Conservation (phyloP, 1,140 invertebrate genomes). For the Pseudomyrmex concolor region DNA sequence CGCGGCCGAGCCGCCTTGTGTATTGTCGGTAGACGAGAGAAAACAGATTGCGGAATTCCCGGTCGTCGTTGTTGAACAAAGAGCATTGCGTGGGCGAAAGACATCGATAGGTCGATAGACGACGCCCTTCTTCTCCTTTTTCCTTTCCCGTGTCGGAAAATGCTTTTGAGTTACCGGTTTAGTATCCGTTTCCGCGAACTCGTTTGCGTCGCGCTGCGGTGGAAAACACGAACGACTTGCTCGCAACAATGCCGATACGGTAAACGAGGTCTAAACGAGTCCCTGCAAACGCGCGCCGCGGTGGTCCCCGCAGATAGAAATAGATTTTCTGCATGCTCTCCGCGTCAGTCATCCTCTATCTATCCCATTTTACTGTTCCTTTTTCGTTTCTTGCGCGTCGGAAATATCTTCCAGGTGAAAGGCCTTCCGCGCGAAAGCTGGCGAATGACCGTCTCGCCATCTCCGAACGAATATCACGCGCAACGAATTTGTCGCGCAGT, state of each 20-base stretch:
- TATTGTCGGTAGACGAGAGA: conserved; percentile 35
- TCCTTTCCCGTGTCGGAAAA: background rate
- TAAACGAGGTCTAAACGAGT: conserved; percentile 51
- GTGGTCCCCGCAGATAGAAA: conserved; percentile 12
- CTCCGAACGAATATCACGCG: background rate
- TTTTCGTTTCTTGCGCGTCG: conserved; percentile 24
- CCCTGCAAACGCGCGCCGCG: conserved; percentile 26
- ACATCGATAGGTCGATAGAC: conserved; percentile 51
- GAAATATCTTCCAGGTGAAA: conserved; percentile 40
- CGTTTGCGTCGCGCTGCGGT: conserved; percentile 38
- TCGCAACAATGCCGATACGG: conserved; percentile 52
- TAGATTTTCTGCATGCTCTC: conserved; percentile 42
- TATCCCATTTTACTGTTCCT: conserved; percentile 13
- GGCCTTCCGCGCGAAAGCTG: background rate
- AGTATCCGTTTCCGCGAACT: conserved; percentile 54
- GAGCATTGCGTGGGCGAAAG: conserved; percentile 54
- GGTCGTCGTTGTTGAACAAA: conserved; percentile 31
- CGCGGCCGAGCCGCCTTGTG: conserved; percentile 54
- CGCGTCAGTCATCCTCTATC: background rate
- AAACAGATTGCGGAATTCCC: conserved; percentile 60
- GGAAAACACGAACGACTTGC: conserved; percentile 63
- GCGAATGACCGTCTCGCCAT: conserved; percentile 6
- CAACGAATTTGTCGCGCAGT: background rate
- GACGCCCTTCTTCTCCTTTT: background rate
- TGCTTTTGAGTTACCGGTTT: background rate